Base-by-base conservation (phyloP, 1,140 invertebrate species). In the Drosophila melanica region DNA sequence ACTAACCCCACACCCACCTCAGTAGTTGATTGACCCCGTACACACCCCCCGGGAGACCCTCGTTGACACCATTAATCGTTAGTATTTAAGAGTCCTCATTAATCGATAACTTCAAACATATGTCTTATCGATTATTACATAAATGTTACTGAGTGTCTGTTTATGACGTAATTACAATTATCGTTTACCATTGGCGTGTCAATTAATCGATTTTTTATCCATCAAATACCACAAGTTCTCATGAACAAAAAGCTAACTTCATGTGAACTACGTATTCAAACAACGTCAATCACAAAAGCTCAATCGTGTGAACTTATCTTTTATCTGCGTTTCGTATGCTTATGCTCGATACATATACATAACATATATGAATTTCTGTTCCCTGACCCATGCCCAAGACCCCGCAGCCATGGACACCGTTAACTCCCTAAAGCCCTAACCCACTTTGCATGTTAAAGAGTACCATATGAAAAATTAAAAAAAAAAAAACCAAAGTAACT, bases 51-150 rank as follows among this genome's bases (percentile, higher is more conserved):
- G 18, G 50, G 50, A 33, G 14, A 30, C 50, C 8, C 16, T 23
- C 20, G 35, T 23, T 41, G 42, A 16, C 41, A 44, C 44, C 39
- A 39, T 57, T 58, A 58, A 45, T 45, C 55, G 42, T 57, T 57
- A 44, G 23, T 42, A 57, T 42, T n/a, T 55, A 41, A 55, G 18
- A 41, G 14, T 55, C 12, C 35, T 23, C 3, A 30, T 57, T 57
- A 57, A 48, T 48, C 45, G 45, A 20, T 20, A 23, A 47, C 8
- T 27, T 48, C 23, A 48, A 27, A 27, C 12, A 0, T 48, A 20
- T 27, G 45, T 30, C 7, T 33, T 9, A 9, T 33, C 30, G 30
- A 10, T 33, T 33, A 2, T 10, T 45, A 45, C 10, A 10, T 45
- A 45, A 20, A 4, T 45, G 18, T 45, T 18, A 18, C 16, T 18